Base-by-base conservation (phyloP, 2,888 invertebrate species). In the Drosophila suboccidentalis region DNA sequence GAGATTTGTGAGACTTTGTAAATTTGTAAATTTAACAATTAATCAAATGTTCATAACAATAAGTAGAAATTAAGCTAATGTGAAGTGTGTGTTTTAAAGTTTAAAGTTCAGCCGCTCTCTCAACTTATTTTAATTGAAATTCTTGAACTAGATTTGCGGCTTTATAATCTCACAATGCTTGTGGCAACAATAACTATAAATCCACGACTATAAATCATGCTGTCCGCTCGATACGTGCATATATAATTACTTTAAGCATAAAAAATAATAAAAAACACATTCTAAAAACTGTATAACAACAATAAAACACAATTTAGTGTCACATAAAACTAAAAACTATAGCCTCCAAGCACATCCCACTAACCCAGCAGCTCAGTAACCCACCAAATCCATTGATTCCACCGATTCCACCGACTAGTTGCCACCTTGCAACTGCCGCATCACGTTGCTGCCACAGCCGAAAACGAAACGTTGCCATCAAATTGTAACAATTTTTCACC, bases 401-500 rank as follows among this genome's bases (percentile, higher is more conserved):
- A 10, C 15, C 50, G 13, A 32, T n/a, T n/a, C 36, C 36, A n/a
- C 19, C 43, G 10, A 17, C 41, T 41, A 26, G 9, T 15, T 47
- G 26, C 46, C 58, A 72, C 41, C 54, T 58, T 53, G 50, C 63
- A 68, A 47, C 57, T 67, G 80, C 62, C 44, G 64, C 80, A 60
- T 62, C 84, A 82, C 87, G 87, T 80, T 80, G 82, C 72, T 53
- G 78, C 77, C 70, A 69, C 65, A 67, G 34, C 51, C 38, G 8
- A 6, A 8, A 8, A 29, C 26, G 61, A 15, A 70, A 66, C 74
- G 58, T 55, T 67, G 59, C 87, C 87, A 82, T 82, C 84, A 87
- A 85, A 85, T 85, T 85, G 84, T 85, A 85, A 85, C 84, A 85
- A 85, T 85, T 85, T 85, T 85, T 85, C 84, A 85, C 84, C 84